Evolutionary conservation across 2,113 vertebrate genomes (phyloP), one percentile per base, ranked within the genome.

Genomic region (Pipa parva): DNA sequence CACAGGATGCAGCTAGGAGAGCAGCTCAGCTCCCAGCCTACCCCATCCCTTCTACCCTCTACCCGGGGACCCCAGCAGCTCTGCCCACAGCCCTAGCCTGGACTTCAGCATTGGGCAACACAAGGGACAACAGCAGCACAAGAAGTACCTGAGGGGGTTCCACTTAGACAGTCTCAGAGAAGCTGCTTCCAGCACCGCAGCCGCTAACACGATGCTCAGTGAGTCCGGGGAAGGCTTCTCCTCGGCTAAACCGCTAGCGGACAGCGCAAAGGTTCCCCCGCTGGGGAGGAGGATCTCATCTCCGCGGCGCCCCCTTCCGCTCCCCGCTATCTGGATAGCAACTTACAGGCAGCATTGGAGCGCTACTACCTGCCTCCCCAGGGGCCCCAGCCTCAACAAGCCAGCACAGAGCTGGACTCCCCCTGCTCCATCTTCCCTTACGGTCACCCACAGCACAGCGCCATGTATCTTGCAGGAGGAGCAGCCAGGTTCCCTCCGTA

Each of bases 1-100:
- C 33, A 25, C 85, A 91, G 83, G 79, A 97, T 98, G 96, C 95
- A 98, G n/a, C n/a, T n/a, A n/a, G n/a, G n/a, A n/a, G n/a, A n/a
- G n/a, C n/a, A n/a, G 81, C 85, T 76, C 87, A 3, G 72, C 84
- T 75, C 83, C 87, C 75, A 86, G 57, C 71, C 75, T 92, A 80
- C 87, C 94, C 71, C 80, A 92, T 72, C 90, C 92, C 24, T 87
- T 96, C 81, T 91, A 94, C 84, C 71, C 90, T 86, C 12, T 89
- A 90, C 39, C 61, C 22, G 66, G 66, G 1, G 66, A 70, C 58
- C 66, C 84, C 83, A 72, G 63, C 37, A 62, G 24, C 70, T 24
- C 69, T n/a, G 77, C 79, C 8, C 78, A 77, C 51, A 12, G 75
- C 54, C 33, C 76, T 3, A 77, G 79, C 63, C 63, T 83, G 75